Evolutionary conservation across 2,113 vertebrate species (phyloP).

Genomic region (Tinamus guttatus): DNA sequence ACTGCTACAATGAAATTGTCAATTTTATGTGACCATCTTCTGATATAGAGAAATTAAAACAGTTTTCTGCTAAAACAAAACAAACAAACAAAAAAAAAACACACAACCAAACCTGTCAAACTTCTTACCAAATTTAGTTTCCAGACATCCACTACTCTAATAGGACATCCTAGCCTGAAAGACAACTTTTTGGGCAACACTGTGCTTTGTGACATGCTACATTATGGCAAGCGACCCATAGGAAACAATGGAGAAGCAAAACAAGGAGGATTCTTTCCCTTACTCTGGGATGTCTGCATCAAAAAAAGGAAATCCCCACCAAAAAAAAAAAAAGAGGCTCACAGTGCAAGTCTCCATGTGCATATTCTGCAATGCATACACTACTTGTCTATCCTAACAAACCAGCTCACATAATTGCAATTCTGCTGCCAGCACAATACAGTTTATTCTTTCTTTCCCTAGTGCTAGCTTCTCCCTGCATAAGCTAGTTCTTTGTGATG

Average conservation of each 20-base stretch:
- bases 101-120: neutral
- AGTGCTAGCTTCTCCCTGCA: neutral
- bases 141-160: neutral
- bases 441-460: neutral
- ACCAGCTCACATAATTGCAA: neutral
- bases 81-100: no score
- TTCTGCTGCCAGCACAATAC: neutral
- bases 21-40: neutral
- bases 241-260: neutral
- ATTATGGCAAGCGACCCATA: neutral
- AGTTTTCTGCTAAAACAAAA: neutral
- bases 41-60: neutral
- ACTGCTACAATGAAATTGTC: neutral
- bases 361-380: neutral
- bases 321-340: neutral
- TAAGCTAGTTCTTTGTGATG: neutral
- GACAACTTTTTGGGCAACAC: neutral
- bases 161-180: neutral
- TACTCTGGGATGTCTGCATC: neutral
- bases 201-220: neutral
- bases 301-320: fast-evolving
- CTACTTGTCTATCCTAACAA: neutral
- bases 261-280: fast-evolving
- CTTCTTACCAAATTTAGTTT: neutral
- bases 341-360: neutral